Base-by-base conservation (phyloP, 2,888 invertebrate genomes). In the Zhuqinia jingwanae region DNA sequence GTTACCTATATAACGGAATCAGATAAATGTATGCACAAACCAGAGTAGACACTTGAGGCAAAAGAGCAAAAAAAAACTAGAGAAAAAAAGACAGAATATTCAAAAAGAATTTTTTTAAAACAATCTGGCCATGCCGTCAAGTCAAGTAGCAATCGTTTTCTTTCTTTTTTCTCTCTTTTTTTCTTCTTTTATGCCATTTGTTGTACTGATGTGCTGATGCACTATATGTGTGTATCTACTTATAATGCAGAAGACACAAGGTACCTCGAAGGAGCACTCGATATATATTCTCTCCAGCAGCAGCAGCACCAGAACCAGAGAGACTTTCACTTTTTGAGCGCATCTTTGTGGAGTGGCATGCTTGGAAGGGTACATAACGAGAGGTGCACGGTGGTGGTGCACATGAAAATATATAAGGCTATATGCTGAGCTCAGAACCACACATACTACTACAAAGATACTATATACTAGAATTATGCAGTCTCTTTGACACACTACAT, bases 31-130 rank as follows among this genome's bases (percentile, higher is more conserved):
- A 73, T 73, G 53, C 73, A 73, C n/a, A 58, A 76, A 76, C 58
- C 22, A 42, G 25, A 76, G 56, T 56, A 76, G 76, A 76, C 65
- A 79, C 63, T 63, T 20, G 36, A 65, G 30, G 27, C 65, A 79
- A 50, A 63, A 79, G 77, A 77, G 77, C 76, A 78, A 78, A 58
- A 60, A 58, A 75, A 76, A 58, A 76, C 77, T 78, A 63, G 56
- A 56, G 8, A 36, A 36, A 36, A 36, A 76, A 36, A 36, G 17
- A 76, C 58, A 22, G 56, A 76, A 56, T 58, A 58, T 58, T 76
- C 76, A 76, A 76, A 76, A 58, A 58, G 56, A 42, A 70, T 27
- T 0, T 17, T 36, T 53, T 53, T 50, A 36, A 65, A 15, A 65
- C 79, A 77, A 77, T 60, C 77, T 79, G 27, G 30, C 50, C 30